Percentiles rank a stretch among this genome's conserved stretches.
Conservation (phyloP, 1,140 invertebrate species). For the Globodera rostochiensis region DNA sequence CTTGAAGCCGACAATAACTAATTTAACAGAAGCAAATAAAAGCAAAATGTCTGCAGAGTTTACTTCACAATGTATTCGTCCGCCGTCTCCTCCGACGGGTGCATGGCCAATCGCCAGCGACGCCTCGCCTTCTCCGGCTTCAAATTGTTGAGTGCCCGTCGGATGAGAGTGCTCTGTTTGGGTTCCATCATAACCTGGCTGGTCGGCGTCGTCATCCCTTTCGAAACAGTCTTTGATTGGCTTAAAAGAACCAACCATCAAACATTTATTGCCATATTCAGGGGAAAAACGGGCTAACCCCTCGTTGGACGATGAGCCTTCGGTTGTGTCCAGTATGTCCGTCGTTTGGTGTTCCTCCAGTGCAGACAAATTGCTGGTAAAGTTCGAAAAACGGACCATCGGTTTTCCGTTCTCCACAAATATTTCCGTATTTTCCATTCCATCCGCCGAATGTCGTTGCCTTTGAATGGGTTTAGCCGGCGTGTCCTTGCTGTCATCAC, state of each 20-base stretch:
- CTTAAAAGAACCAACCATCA: not conserved
- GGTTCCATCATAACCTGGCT: slow-evolving; percentile 43
- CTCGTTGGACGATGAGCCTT: not conserved
- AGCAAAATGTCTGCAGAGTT: not conserved
- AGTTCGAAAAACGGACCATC: slow-evolving; percentile 19
- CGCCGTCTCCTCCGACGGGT: slow-evolving; percentile 53
- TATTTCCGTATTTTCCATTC: not conserved
- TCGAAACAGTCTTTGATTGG: not conserved
- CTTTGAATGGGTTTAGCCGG: not conserved
- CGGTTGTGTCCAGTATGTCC: slow-evolving; percentile 15
- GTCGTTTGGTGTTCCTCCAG: slow-evolving; percentile 20
- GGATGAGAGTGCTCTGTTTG: slow-evolving; percentile 44
- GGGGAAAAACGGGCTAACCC: not conserved
- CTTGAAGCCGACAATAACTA: slow-evolving; percentile 50
- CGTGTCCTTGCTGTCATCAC: slow-evolving; percentile 8
- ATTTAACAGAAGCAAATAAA: not conserved
- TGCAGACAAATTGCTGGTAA: slow-evolving; percentile 29
- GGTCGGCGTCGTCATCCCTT: not conserved
- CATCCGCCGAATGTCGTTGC: slow-evolving; percentile 4
- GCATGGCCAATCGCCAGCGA: slow-evolving; percentile 61
- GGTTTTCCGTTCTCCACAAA: slow-evolving; percentile 10
- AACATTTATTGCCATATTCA: too few species aligned
- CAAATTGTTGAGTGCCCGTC: slow-evolving; percentile 57
- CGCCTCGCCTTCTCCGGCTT: slow-evolving; percentile 51
- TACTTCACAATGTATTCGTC: slow-evolving; percentile 61